A percentile compares a stretch with the other conserved stretches of the same genome.
Conservation (phyloP, 2,888 invertebrate genomes). For the Phengaris alcon region DNA sequence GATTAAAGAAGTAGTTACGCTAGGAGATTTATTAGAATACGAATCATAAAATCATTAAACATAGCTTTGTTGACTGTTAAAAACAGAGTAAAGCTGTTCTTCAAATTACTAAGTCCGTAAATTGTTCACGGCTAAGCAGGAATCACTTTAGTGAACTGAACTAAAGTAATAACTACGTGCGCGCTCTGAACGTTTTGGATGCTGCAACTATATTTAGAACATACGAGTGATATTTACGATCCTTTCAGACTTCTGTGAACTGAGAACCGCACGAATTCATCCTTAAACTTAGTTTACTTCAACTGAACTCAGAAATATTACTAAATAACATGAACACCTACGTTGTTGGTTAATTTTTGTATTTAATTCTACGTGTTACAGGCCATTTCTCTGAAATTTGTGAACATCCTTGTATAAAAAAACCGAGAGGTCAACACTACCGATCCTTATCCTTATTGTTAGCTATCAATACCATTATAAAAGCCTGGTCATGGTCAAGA, state of each 20-base stretch:
- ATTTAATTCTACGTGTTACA: background rate
- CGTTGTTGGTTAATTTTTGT: background rate
- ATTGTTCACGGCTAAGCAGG: slow-evolving; percentile 18
- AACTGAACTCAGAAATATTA: background rate
- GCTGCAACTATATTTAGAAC: slow-evolving; percentile 18
- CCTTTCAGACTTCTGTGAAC: slow-evolving; percentile 17
- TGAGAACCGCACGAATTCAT: background rate
- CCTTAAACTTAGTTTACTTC: background rate
- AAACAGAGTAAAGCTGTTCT: slow-evolving; percentile 5
- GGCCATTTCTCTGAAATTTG: background rate
- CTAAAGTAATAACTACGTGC: slow-evolving; percentile 20
- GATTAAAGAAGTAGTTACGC: background rate
- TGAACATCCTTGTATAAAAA: background rate
- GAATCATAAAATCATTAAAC: slow-evolving; percentile 9
- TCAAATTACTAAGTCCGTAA: slow-evolving; percentile 14
- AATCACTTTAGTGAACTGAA: slow-evolving; percentile 12
- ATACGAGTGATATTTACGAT: slow-evolving; percentile 13
- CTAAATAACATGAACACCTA: background rate
- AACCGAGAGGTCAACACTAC: background rate
- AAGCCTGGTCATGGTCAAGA: background rate
- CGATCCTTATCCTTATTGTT: background rate
- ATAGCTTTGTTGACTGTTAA: background rate
- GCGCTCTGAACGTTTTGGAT: slow-evolving; percentile 3
- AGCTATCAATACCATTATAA: background rate
- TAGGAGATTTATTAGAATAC: background rate